phyloP scores from a whole-genome alignment of 2,113 vertebrate genomes.

The Pithys albifrons region DNA sequence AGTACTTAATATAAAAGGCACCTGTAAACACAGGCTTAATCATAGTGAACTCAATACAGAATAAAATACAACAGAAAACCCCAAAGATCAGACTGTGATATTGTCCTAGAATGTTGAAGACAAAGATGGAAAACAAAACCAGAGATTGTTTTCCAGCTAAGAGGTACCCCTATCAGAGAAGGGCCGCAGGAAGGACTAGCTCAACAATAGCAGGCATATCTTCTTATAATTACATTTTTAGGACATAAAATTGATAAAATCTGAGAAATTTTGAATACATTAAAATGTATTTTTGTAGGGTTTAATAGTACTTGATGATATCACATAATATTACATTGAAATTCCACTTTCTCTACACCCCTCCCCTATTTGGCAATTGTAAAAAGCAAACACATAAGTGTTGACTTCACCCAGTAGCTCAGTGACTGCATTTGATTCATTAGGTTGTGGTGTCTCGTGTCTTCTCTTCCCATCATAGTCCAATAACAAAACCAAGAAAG shows the following conservation, averaged over 20 bases:
- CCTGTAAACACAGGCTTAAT: not conserved
- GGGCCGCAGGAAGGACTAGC: not conserved
- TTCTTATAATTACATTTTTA: not conserved
- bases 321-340: not conserved
- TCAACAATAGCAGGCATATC: not conserved
- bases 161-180: not conserved
- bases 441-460: not conserved
- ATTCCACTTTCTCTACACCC: not conserved
- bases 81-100: not conserved
- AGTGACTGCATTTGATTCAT: not conserved
- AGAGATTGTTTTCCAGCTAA: not conserved
- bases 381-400: not conserved
- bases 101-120: not conserved
- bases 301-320: not conserved
- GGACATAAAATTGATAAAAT: not conserved
- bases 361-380: not conserved
- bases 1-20: not conserved
- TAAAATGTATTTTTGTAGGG: not conserved
- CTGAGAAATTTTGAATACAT: not conserved
- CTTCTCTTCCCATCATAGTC: not conserved
- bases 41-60: not conserved
- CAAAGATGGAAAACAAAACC: not conserved
- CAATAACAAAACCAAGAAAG: not conserved
- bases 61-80: not conserved
- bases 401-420: not conserved